Conservation (phyloP, 2,113 vertebrate species). For the Dipodomys stephensi region DNA sequence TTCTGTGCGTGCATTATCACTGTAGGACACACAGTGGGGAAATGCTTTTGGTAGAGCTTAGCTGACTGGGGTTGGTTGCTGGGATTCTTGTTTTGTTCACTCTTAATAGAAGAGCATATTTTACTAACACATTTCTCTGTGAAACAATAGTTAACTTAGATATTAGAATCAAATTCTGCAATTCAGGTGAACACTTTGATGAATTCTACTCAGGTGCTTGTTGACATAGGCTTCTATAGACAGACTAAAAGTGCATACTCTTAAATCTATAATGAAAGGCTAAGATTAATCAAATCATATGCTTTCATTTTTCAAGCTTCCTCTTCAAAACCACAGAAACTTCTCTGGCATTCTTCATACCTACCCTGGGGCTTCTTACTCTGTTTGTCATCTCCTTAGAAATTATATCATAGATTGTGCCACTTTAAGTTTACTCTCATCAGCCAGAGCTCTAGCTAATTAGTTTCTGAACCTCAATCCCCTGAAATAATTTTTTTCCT, state of each 20-base stretch:
- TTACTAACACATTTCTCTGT: slow-evolving; percentile 14
- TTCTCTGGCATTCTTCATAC: background rate
- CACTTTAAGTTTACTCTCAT: background rate
- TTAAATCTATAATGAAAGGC: background rate
- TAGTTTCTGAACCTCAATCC: slow-evolving; percentile 12
- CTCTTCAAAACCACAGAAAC: background rate
- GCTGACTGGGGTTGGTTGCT: background rate
- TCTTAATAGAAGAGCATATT: background rate
- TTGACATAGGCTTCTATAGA: background rate
- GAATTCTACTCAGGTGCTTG: background rate
- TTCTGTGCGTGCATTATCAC: background rate
- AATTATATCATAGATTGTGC: background rate
- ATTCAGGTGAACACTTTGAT: background rate
- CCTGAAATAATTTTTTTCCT: no score
- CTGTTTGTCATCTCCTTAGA: background rate
- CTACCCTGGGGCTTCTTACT: background rate
- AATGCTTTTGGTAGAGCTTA: background rate
- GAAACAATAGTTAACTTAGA: slow-evolving; percentile 21
- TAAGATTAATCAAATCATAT: background rate
- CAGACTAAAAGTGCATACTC: background rate
- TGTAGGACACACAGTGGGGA: background rate
- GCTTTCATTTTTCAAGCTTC: background rate
- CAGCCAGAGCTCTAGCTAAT: background rate
- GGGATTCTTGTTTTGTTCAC: background rate
- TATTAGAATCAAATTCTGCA: background rate